A percentile compares a stretch with the other conserved stretches of the same genome.
Conservation (phyloP, 2,797 vertebrate genomes). For the Squalus acanthias region DNA sequence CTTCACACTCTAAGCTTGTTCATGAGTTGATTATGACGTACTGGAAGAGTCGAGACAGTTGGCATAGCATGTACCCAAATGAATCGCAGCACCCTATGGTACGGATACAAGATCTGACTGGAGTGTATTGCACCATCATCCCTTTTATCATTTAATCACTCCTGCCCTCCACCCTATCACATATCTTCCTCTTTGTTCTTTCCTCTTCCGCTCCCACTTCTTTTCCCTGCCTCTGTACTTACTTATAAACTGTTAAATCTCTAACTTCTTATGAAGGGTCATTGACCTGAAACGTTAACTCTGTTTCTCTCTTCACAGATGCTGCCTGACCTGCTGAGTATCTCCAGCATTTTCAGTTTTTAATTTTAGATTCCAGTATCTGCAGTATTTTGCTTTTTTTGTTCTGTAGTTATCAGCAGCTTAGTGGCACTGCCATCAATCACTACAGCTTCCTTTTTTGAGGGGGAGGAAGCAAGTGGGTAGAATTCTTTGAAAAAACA, state of each 20-base stretch:
- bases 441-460: not conserved
- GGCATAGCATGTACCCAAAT: constrained; percentile 55
- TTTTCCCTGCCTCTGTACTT: not conserved
- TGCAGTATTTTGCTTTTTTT: not conserved
- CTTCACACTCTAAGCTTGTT: constrained; percentile 60
- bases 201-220: too few species aligned
- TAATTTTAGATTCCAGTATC: not conserved
- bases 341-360: not conserved
- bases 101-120: constrained; percentile 41
- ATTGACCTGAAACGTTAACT: not conserved
- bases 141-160: not conserved
- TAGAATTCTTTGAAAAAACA: not conserved
- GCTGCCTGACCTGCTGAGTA: not conserved
- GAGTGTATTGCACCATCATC: not conserved
- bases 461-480: not conserved
- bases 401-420: not conserved
- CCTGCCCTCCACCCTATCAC: too few species aligned
- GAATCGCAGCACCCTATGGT: constrained; percentile 58
- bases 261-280: not conserved
- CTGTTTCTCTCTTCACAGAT: not conserved
- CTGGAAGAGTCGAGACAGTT: constrained; percentile 51
- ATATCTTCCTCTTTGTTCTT: not conserved
- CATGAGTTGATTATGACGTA: constrained; percentile 62
- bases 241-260: not conserved
- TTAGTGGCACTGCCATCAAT: not conserved